phyloP scores from a whole-genome alignment of 2,797 vertebrate species.

The Sebastes taczanowskii region DNA sequence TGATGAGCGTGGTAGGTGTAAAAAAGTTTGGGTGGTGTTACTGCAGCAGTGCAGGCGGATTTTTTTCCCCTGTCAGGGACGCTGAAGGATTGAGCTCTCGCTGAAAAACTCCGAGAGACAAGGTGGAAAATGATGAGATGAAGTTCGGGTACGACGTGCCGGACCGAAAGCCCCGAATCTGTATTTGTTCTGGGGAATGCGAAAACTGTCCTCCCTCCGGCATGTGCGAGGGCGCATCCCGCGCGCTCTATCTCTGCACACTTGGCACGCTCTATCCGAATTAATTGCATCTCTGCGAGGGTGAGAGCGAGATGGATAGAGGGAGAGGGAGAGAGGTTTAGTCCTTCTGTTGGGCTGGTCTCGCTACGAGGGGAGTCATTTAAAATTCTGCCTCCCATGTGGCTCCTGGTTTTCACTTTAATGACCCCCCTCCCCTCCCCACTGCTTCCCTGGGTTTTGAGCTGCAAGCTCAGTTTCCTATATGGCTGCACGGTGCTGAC shows the following conservation, averaged over 20 bases:
- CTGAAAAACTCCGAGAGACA: slow-evolving; percentile 53
- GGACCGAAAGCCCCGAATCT: slow-evolving; percentile 65
- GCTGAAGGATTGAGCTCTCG: slow-evolving; percentile 54
- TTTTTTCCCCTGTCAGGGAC: slow-evolving; percentile 29
- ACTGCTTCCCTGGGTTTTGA: slow-evolving; percentile 51
- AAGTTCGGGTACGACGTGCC: slow-evolving; percentile 65
- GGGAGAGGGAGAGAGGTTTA: slow-evolving; percentile 67
- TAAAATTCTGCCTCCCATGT: slow-evolving; percentile 88
- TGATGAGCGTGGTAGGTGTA: slow-evolving; percentile 36
- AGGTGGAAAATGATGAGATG: slow-evolving; percentile 65
- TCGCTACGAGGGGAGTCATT: slow-evolving; percentile 86
- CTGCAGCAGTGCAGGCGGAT: slow-evolving; percentile 54
- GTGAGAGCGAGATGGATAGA: slow-evolving; percentile 78
- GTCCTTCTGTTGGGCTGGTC: slow-evolving; percentile 80
- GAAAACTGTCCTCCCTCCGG: slow-evolving; percentile 76
- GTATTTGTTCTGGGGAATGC: slow-evolving; percentile 75
- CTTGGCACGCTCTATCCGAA: slow-evolving; percentile 86
- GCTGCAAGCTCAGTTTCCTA: slow-evolving; percentile 49
- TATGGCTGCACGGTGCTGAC: slow-evolving; percentile 24
- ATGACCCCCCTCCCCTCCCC: slow-evolving; percentile 77
- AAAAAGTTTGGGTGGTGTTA: slow-evolving; percentile 63
- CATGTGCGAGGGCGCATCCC: slow-evolving; percentile 80
- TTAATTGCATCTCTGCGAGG: slow-evolving; percentile 87
- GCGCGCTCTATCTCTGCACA: slow-evolving; percentile 83
- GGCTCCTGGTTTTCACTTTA: slow-evolving; percentile 87